These are phyloP conservation scores for Cyprinella venusta DNA, from an alignment of 2,797 vertebrate species.

Conservation along the genomic window DNA sequence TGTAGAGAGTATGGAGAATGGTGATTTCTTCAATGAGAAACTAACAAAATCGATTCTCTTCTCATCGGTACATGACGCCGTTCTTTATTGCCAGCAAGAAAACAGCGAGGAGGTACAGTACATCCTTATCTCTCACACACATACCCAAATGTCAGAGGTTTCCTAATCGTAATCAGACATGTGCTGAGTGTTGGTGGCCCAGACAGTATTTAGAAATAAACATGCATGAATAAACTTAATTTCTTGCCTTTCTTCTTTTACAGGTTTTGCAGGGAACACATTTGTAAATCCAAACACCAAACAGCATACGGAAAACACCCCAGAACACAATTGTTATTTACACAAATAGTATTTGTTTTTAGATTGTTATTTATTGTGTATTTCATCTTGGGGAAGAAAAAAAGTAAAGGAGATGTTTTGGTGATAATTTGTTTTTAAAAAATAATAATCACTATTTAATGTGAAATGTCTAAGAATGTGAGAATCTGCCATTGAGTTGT, in stretches of 20 bases:
- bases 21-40: conserved; percentile 84
- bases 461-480: not conserved
- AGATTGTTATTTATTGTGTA: conserved; percentile 31
- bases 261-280: conserved; percentile 39
- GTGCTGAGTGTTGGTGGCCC: not conserved
- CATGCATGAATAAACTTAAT: not conserved
- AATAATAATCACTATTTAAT: not conserved
- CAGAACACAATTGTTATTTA: not conserved
- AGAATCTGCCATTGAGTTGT: not conserved
- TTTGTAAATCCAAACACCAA: conserved; percentile 41
- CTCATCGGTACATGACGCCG: conserved; percentile 83
- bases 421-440: not conserved
- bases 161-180: conserved; percentile 27
- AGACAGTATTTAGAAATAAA: not conserved
- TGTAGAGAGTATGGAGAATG: conserved; percentile 81
- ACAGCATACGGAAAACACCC: not conserved
- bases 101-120: conserved; percentile 46
- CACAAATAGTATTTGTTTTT: not conserved
- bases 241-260: conserved; percentile 2
- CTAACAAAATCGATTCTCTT: conserved; percentile 88
- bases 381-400: not conserved
- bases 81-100: conserved; percentile 71
- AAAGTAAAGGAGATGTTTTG: not conserved
- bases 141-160: conserved; percentile 28
- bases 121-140: conserved; percentile 24